phyloP scores from a whole-genome alignment of 2,888 invertebrate genomes.

The Sclerodermus sp. region DNA sequence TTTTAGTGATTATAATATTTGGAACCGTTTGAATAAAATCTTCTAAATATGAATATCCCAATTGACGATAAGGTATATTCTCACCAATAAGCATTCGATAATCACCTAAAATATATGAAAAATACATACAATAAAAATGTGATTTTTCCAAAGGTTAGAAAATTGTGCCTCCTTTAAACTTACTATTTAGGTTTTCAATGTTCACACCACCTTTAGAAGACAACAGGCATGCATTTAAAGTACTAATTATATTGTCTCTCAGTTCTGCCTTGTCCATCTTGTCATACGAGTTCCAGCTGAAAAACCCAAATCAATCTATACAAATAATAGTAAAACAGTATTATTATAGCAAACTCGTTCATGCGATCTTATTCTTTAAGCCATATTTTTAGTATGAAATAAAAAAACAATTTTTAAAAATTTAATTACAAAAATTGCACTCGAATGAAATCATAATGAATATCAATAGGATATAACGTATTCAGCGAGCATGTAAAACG shows the following conservation, averaged over 20 bases:
- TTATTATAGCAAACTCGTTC: too few species aligned
- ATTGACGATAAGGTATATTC: constrained; percentile 64
- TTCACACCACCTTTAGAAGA: constrained; percentile 35
- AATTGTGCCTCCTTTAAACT: too few species aligned
- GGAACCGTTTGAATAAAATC: constrained; percentile 65
- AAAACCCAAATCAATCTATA: not conserved
- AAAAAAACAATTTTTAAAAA: not conserved
- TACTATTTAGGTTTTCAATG: constrained; percentile 61
- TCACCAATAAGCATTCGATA: constrained; percentile 67
- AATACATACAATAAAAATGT: too few species aligned
- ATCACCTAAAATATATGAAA: constrained; percentile 60
- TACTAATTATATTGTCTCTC: not conserved
- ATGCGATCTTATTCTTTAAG: not conserved
- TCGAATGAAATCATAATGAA: too few species aligned
- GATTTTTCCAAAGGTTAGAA: too few species aligned
- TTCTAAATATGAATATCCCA: constrained; percentile 65
- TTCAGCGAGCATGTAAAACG: too few species aligned
- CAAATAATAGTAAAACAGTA: not conserved
- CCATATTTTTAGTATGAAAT: not conserved
- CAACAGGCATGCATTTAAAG: constrained; percentile 24
- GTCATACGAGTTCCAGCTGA: not conserved
- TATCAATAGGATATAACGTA: too few species aligned
- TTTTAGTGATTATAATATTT: constrained; percentile 61
- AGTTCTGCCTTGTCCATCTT: not conserved
- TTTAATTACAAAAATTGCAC: not conserved